Evolutionary conservation across 1,140 invertebrate genomes (phyloP).

Genomic region (Hycleus cichorii): DNA sequence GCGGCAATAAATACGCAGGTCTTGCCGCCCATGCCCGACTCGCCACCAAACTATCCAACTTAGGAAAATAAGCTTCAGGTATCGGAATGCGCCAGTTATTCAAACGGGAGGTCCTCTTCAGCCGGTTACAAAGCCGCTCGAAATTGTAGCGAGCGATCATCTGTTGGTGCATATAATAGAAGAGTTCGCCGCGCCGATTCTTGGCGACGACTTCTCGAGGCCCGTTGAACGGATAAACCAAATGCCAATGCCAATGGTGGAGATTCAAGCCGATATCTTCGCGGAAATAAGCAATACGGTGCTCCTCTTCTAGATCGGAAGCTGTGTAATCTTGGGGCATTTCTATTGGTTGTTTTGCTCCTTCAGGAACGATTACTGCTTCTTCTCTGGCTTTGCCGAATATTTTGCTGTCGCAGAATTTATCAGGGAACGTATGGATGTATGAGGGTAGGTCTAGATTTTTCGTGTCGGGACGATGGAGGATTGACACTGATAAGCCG

Average conservation of each 20-base stretch:
- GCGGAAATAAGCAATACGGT: slow-evolving; percentile 67
- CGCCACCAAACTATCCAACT: slow-evolving; percentile 59
- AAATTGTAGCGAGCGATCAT: slow-evolving; percentile 63
- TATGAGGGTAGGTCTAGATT: slow-evolving; percentile 62
- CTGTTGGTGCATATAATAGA: slow-evolving; percentile 75
- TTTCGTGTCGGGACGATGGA: slow-evolving; percentile 69
- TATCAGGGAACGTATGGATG: slow-evolving; percentile 66
- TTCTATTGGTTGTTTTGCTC: slow-evolving; percentile 56
- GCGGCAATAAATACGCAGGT: slow-evolving; percentile 48
- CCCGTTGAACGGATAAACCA: slow-evolving; percentile 67
- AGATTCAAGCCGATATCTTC: slow-evolving; percentile 68
- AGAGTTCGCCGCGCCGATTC: slow-evolving; percentile 65
- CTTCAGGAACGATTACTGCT: slow-evolving; percentile 54
- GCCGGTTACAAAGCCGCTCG: slow-evolving; percentile 57
- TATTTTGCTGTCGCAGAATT: slow-evolving; percentile 65
- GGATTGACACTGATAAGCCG: slow-evolving; percentile 62
- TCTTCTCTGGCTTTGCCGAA: slow-evolving; percentile 62
- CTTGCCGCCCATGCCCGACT: slow-evolving; percentile 55
- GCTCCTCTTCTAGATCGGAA: slow-evolving; percentile 63
- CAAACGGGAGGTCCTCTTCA: slow-evolving; percentile 50
- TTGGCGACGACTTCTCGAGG: slow-evolving; percentile 54
- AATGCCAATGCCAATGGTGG: slow-evolving; percentile 81
- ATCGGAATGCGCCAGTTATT: slow-evolving; percentile 55
- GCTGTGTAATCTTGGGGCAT: slow-evolving; percentile 69
- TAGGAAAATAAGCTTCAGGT: slow-evolving; percentile 62